Base-by-base conservation (phyloP, 2,888 invertebrate genomes). In the Aethes cnicana region DNA sequence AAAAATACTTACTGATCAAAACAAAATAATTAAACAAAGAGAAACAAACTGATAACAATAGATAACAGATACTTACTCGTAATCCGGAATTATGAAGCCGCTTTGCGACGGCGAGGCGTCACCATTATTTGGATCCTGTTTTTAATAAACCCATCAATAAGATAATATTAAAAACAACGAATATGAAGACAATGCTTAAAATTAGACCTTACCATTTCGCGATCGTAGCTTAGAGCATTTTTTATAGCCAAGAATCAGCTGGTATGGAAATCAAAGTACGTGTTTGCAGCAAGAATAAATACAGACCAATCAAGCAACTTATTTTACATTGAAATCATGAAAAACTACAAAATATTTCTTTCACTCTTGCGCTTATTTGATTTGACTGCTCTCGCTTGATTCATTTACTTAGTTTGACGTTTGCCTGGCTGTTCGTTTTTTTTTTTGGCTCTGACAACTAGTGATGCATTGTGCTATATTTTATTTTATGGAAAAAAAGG, bases 11-110 rank as follows among this genome's bases (percentile, higher is more conserved):
- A 54, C 48, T 46, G 30, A 16, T 55, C 56, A 56, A 70, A 66
- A 65, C 63, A 58, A 59, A 59, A 53, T 35, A 46, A 49, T 53
- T 43, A 49, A 53, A 9, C 53, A 60, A 41, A 52, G 54, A 53
- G 49, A 39, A 47, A 42, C 23, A 41, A n/a, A 28, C 32, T 53
- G 36, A 35, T 52, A 62, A 53, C 49, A 52, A 37, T 14, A 50
- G 52, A 53, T 52, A 59, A 39, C 25, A 37, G 44, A 53, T 46
- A 80, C 87, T 83, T 63, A 86, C 86, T 79, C 74, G 57, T 84
- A 86, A 57, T 86, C 86, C 20, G 62, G 62, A 14, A 75, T 63
- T 46, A 83, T 81, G 28, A 58, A 60, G 54, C 59, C 64, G 44
- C 63, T 67, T 41, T 69, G 74, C 18, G 71, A 61, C 14, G 81